Conservation (phyloP, 2,888 invertebrate genomes). For the Lypha dubia region DNA sequence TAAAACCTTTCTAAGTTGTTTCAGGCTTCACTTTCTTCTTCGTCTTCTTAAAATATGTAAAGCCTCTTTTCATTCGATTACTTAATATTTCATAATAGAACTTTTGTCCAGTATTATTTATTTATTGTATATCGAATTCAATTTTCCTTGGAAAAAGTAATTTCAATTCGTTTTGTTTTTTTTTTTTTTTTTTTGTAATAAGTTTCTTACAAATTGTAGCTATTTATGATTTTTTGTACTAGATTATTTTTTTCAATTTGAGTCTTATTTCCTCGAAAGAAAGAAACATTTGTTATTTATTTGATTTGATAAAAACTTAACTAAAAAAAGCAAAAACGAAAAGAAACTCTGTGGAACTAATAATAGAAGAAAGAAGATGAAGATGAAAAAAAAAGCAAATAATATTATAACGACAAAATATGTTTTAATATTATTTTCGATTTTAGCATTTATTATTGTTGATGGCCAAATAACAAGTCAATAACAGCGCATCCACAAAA, state of each 20-base stretch:
- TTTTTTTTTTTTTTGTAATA: background rate
- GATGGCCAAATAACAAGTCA: slow-evolving; percentile 68
- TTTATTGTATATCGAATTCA: background rate
- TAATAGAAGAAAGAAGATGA: background rate
- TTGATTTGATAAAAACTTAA: slow-evolving; percentile 23
- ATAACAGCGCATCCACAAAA: slow-evolving; percentile 52
- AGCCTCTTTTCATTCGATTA: background rate
- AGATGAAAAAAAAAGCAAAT: background rate
- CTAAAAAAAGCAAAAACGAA: background rate
- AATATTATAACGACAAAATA: slow-evolving; percentile 58
- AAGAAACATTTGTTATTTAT: slow-evolving; percentile 58
- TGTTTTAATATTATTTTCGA: slow-evolving; percentile 61
- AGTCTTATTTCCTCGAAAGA: background rate
- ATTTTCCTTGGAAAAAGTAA: background rate
- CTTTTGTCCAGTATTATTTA: background rate
- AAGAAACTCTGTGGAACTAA: slow-evolving; percentile 6
- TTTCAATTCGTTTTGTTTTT: background rate
- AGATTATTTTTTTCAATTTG: background rate
- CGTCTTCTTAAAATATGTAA: background rate
- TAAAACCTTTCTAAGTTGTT: too few relatives aligned
- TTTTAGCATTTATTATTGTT: slow-evolving; percentile 56
- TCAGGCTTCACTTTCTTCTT: background rate
- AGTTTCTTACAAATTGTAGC: background rate
- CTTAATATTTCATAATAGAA: background rate
- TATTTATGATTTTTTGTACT: background rate